Conservation (phyloP, 1,140 invertebrate genomes). For the Calliopsis andreniformis region DNA sequence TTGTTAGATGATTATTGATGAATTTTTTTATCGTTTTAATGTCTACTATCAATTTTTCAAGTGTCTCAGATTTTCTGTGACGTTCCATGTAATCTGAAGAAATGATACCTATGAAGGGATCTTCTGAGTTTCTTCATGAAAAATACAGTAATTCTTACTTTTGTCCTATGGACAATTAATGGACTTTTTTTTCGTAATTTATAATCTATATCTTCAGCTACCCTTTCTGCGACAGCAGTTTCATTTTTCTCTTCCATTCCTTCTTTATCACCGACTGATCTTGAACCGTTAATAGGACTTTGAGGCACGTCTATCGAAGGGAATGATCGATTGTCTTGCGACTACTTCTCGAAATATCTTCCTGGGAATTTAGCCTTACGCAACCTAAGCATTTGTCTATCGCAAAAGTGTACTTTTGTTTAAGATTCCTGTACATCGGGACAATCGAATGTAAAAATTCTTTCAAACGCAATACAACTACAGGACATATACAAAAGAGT, state of each 20-base stretch:
- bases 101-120: too few species aligned
- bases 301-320: constrained; percentile 27
- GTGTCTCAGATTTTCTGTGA: too few species aligned
- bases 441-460: neutral
- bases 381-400: too few species aligned
- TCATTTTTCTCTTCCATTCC: constrained; percentile 8
- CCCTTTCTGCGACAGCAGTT: neutral
- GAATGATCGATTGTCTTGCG: constrained; percentile 32
- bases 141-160: neutral
- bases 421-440: neutral
- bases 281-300: constrained; percentile 19
- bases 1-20: too few species aligned
- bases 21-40: too few species aligned
- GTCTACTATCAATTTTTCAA: too few species aligned
- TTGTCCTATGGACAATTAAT: neutral
- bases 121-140: too few species aligned
- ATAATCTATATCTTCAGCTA: constrained; percentile 1
- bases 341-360: constrained; percentile 24
- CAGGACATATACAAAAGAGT: too few species aligned
- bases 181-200: neutral
- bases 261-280: too few species aligned
- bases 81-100: too few species aligned
- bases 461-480: too few species aligned
- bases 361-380: too few species aligned
- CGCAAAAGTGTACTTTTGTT: neutral